Base-by-base conservation (phyloP, 2,888 invertebrate genomes). In the Fragum fragum region DNA sequence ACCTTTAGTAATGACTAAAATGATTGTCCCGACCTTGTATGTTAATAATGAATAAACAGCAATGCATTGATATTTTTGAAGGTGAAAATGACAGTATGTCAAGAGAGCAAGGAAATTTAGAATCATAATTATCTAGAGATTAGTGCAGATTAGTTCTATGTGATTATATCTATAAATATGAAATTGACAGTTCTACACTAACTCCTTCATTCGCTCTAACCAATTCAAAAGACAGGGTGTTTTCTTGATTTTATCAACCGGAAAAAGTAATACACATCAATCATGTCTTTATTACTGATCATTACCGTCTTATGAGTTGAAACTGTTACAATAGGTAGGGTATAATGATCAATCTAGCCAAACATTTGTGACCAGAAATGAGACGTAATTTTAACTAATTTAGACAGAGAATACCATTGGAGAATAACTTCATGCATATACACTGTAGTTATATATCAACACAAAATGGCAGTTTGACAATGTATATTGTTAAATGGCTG, bases 231-330 rank as follows among this genome's bases (percentile, higher is more conserved):
- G 32, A 36, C n/a, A 36, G 66, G 66, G 11, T 21, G 39, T 66
- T 66, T 66, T 42, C 66, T 26, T 36, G 66, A 66, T 66, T 42
- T 42, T 66, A 66, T 66, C 66, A 42, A 26, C 66, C 23, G 42
- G 39, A 42, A 61, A 66, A 42, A 42, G n/a, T 39, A 23, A 23
- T 21, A 16, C 36, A 66, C 36, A 66, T 66, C n/a, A 66, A 66
- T 66, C 66, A 66, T 66, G 23, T 42, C 2, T 66, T 42, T 26
- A 42, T 66, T 66, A 39, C 18, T 9, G n/a, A 63, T 28, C 32
- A 63, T 63, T 57, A 26, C 28, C 7, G 14, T 28, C 18, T 9
- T 57, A 57, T 28, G 57, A 23, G 26, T 57, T 57, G 57, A 57
- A 6, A 57, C 57, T 57, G 28, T 57, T 57, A 21, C 57, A 57